A percentile compares a stretch with the other conserved stretches of the same genome.
These are phyloP conservation scores for Phylloscopus trochiloides DNA, from an alignment of 2,113 vertebrate species.

Conservation along the genomic window DNA sequence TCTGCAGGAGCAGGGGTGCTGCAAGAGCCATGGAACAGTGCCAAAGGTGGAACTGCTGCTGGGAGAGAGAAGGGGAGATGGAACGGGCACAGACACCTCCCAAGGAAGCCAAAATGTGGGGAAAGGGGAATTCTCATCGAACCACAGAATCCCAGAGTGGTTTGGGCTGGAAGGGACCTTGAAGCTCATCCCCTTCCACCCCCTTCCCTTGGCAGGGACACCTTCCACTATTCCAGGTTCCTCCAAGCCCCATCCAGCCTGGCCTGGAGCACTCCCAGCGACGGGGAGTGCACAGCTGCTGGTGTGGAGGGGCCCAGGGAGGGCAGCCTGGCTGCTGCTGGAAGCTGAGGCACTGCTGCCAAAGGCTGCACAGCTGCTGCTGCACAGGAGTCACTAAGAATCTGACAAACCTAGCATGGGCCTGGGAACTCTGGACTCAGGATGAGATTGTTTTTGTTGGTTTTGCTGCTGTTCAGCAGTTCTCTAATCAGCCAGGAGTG, in stretches of 20 bases:
- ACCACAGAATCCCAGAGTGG: not conserved
- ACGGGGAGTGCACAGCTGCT: not conserved
- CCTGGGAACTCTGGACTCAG: not conserved
- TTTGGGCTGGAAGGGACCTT: not conserved
- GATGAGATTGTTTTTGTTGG: not conserved
- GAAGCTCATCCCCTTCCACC: not conserved
- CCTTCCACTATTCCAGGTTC: not conserved
- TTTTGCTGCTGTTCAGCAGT: not conserved
- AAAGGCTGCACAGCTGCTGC: not conserved
- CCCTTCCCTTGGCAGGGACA: not conserved
- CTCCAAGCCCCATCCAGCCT: not conserved
- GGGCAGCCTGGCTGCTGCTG: rapidly evolving
- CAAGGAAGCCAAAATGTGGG: not conserved
- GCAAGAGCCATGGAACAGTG: rapidly evolving
- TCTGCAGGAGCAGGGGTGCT: rapidly evolving
- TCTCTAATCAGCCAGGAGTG: not conserved
- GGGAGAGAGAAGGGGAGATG: not conserved
- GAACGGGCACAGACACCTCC: rapidly evolving
- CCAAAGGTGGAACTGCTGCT: not conserved
- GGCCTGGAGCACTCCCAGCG: not conserved
- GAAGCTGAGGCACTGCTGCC: rapidly evolving
- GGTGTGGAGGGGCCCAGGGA: not conserved
- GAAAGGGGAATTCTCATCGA: not conserved
- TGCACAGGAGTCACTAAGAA: not conserved
- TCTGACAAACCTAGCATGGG: rapidly evolving